A percentile compares a stretch with the other conserved stretches of the same genome.
phyloP scores from a whole-genome alignment of 2,888 invertebrate genomes.

The Serrognathus titanus region DNA sequence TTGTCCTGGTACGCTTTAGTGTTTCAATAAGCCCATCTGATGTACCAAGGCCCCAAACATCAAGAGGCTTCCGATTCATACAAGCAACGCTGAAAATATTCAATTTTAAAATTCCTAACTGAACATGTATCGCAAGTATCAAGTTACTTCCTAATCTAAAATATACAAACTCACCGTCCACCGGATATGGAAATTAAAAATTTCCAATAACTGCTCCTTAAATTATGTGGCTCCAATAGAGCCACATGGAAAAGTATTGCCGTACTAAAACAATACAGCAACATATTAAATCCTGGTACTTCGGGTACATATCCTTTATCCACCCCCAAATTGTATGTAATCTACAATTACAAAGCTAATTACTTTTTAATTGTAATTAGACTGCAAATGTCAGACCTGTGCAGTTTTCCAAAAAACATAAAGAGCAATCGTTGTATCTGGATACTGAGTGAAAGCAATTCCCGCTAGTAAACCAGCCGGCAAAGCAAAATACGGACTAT shows the following conservation, averaged over 20 bases:
- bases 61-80: constrained; percentile 58
- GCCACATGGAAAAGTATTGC: constrained; percentile 75
- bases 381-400: constrained; percentile 55
- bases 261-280: constrained; percentile 74
- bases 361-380: neutral
- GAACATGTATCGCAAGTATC: too few species aligned
- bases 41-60: constrained; percentile 60
- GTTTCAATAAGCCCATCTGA: constrained; percentile 51
- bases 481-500: constrained; percentile 62
- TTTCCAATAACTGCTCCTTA: constrained; percentile 80
- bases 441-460: constrained; percentile 67
- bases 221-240: constrained; percentile 72
- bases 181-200: constrained; percentile 74
- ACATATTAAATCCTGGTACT: constrained; percentile 65
- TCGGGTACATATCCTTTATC: constrained; percentile 63
- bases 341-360: constrained; percentile 49
- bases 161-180: constrained; percentile 53
- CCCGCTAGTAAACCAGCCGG: constrained; percentile 71
- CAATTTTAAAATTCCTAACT: constrained; percentile 3
- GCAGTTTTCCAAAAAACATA: constrained; percentile 80
- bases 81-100: constrained; percentile 53
- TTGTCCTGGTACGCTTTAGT: constrained; percentile 49
- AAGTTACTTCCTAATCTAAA: neutral
- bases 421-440: constrained; percentile 73
- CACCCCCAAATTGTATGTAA: constrained; percentile 69